Evolutionary conservation across 64 coral and sea anemone genomes (phyloP), one percentile per base, ranked within the genome.

Genomic region (Actinia tenebrosa): DNA sequence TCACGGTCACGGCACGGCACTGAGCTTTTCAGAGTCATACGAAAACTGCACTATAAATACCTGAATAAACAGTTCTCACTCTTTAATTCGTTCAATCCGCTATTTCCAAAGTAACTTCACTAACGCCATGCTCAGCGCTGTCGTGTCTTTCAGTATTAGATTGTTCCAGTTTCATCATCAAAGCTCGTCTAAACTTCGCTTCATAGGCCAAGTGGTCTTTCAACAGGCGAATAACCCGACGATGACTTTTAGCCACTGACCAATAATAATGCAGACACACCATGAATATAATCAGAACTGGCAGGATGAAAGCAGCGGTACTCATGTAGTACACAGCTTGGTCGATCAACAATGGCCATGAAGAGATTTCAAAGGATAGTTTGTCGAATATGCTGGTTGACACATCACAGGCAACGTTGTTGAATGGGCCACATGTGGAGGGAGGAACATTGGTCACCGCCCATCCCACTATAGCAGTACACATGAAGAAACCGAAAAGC

Each of bases 381-480:
- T 90, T 53, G 45, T 91, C 81, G 22, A 97, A 86, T 75, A 97
- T 97, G 17, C 88, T 90, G 43, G 85, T 88, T 9, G 19, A 84
- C 20, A 63, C 6, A 44, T 79, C 83, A 75, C 94, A 97, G 53
- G 89, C 66, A 19, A 64, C 56, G 71, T 97, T 97, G 45, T 86
- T 92, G 27, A 97, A 97, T 9, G 94, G 94, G 9, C 94, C 94
- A 53, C 94, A 97, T 25, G 62, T 86, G 7, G 94, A 97, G 0
- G 94, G 91, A 7, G 91, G 91, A 0, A 97, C 88, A 15, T 82
- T 86, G 7, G 94, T 97, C 16, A 89, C 86, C 16, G 88, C 94
- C 71, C 92, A 97, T 10, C 94, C 94, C 6, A 97, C 91, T 47
- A 97, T 87, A 20, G 84, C 94, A 16, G 79, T 78, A 17, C 88